Evolutionary conservation across 2,888 invertebrate species (phyloP).

Genomic region (Epiblema foenella): DNA sequence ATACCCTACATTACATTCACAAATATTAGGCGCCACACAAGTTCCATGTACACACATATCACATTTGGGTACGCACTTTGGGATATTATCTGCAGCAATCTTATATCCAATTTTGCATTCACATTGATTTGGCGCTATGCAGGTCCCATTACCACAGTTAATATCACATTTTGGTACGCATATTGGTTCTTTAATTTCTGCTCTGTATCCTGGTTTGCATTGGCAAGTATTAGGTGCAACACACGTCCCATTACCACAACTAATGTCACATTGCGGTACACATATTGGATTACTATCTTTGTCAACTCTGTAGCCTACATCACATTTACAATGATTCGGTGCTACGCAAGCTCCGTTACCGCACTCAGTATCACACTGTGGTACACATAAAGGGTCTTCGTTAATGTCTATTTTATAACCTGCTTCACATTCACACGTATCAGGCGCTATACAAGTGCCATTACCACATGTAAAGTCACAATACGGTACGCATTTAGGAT

Average conservation of each 20-base stretch:
- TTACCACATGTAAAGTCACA: conserved; percentile 45
- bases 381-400: conserved; percentile 58
- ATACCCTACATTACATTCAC: conserved; percentile 66
- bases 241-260: conserved; percentile 52
- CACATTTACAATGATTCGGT: conserved; percentile 74
- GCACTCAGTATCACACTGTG: conserved; percentile 69
- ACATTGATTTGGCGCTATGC: conserved; percentile 64
- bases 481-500: conserved; percentile 42
- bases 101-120: conserved; percentile 58
- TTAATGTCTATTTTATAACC: conserved; percentile 41
- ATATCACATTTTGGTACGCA: conserved; percentile 50
- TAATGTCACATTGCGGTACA: conserved; percentile 48
- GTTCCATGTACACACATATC: conserved; percentile 70
- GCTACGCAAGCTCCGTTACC: conserved; percentile 74
- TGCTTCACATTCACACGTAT: conserved; percentile 46
- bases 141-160: conserved; percentile 52
- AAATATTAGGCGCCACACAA: conserved; percentile 75
- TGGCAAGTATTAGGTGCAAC: conserved; percentile 52
- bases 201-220: conserved; percentile 43
- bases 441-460: conserved; percentile 47
- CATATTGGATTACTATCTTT: conserved; percentile 42
- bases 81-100: background rate
- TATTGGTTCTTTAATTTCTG: conserved; percentile 20
- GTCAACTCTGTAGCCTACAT: conserved; percentile 51
- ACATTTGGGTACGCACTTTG: conserved; percentile 71